Conservation (phyloP, 2,888 invertebrate genomes). For the Hemithea aestivaria region DNA sequence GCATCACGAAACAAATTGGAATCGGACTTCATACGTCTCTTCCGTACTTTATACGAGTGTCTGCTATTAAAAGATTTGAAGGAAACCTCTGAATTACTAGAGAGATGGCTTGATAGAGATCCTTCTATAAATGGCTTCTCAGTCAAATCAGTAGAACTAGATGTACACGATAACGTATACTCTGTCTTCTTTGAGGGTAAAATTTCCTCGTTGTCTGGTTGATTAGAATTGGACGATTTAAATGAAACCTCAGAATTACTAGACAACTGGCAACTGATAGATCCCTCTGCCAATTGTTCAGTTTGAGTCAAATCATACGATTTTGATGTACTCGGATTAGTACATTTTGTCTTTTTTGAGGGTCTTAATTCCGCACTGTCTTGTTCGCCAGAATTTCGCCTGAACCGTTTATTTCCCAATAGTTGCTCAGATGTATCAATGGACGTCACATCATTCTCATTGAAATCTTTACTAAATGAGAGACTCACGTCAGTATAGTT, state of each 20-base stretch:
- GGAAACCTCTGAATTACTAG: conserved; percentile 44
- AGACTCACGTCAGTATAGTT: conserved; percentile 48
- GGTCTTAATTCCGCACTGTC: conserved; percentile 46
- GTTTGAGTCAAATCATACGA: conserved; percentile 46
- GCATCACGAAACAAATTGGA: conserved; percentile 57
- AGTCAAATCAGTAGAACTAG: conserved; percentile 47
- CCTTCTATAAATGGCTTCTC: conserved; percentile 32
- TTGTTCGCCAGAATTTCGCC: conserved; percentile 42
- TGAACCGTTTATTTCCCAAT: conserved; percentile 48
- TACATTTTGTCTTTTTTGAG: conserved; percentile 57
- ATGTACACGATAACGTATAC: conserved; percentile 47
- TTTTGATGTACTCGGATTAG: conserved; percentile 48
- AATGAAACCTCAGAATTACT: conserved; percentile 50
- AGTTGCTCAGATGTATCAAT: conserved; percentile 47
- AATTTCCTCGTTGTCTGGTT: conserved; percentile 39
- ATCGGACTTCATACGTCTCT: conserved; percentile 60
- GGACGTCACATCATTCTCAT: conserved; percentile 40
- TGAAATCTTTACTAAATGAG: conserved; percentile 54
- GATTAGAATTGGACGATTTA: conserved; percentile 53
- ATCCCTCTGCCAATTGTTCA: conserved; percentile 28
- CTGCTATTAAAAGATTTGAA: conserved; percentile 66
- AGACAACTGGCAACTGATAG: conserved; percentile 42
- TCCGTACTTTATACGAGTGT: conserved; percentile 57
- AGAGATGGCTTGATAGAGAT: conserved; percentile 40
- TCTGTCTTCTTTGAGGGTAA: conserved; percentile 59